These are phyloP conservation scores for Calliphora vomitoria DNA, from an alignment of 2,888 invertebrate species.

Conservation along the genomic window DNA sequence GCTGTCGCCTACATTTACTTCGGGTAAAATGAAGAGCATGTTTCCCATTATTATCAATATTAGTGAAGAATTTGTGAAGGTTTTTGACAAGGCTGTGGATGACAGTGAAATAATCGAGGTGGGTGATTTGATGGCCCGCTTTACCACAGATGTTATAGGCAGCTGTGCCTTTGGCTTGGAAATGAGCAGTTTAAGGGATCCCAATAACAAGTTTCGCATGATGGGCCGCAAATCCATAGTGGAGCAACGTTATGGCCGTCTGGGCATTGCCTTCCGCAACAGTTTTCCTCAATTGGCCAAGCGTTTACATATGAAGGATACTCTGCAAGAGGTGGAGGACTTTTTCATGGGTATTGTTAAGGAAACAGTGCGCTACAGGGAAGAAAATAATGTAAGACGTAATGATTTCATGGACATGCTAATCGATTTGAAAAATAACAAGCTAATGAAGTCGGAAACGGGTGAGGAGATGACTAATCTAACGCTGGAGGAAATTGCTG, in stretches of 20 bases:
- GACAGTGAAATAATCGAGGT: constrained; percentile 81
- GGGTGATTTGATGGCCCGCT: constrained; percentile 84
- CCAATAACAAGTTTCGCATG: constrained; percentile 82
- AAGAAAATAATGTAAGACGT: constrained; percentile 79
- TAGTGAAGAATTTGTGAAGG: constrained; percentile 76
- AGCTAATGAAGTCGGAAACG: constrained; percentile 74
- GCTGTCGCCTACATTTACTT: constrained; percentile 83
- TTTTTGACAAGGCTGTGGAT: constrained; percentile 73
- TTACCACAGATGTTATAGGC: constrained; percentile 86
- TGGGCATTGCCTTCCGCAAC: constrained; percentile 62
- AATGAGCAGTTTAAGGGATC: constrained; percentile 83
- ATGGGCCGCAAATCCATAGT: constrained; percentile 76
- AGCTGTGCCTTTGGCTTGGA: constrained; percentile 85
- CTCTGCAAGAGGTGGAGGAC: constrained; percentile 72
- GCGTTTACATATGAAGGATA: constrained; percentile 70
- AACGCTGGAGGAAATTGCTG: constrained; percentile 84
- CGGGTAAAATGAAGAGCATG: constrained; percentile 80
- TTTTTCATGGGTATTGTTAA: constrained; percentile 82
- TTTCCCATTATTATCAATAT: constrained; percentile 76
- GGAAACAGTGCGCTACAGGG: constrained; percentile 81
- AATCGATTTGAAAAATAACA: constrained; percentile 82
- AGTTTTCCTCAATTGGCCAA: constrained; percentile 72
- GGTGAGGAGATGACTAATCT: constrained; percentile 75
- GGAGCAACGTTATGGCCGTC: constrained; percentile 72
- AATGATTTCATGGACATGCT: constrained; percentile 85